Evolutionary conservation across 2,797 vertebrate genomes (phyloP).

Genomic region (Phylloscopus collybita): DNA sequence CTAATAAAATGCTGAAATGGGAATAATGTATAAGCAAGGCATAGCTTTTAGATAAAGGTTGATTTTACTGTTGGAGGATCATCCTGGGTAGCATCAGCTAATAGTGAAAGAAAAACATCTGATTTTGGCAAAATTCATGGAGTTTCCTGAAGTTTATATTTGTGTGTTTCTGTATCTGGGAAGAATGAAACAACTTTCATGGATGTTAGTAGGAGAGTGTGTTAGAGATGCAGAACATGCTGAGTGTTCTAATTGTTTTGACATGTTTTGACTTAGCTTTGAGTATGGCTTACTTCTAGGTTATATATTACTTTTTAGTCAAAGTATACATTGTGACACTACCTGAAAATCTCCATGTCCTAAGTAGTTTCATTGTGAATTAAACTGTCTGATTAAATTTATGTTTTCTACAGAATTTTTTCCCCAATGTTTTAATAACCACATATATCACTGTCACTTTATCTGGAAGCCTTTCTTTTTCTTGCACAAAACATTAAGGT

Average conservation of each 20-base stretch:
- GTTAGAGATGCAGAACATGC: neutral
- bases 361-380: neutral
- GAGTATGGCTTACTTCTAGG: neutral
- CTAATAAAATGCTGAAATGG: slow-evolving; percentile 9
- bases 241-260: neutral
- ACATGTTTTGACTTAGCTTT: neutral
- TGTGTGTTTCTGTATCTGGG: neutral
- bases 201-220: neutral
- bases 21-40: neutral
- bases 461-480: neutral
- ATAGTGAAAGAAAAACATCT: neutral
- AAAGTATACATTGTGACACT: neutral
- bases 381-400: neutral
- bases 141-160: neutral
- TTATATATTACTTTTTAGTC: neutral
- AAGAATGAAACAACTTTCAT: neutral
- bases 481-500: neutral
- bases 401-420: neutral
- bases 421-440: neutral
- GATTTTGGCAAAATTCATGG: neutral
- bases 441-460: slow-evolving; percentile 21
- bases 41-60: neutral
- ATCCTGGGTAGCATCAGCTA: neutral
- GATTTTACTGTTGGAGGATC: neutral
- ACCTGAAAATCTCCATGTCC: neutral